Conservation (phyloP, 1,140 invertebrate species). For the Branchinecta lynchi region DNA sequence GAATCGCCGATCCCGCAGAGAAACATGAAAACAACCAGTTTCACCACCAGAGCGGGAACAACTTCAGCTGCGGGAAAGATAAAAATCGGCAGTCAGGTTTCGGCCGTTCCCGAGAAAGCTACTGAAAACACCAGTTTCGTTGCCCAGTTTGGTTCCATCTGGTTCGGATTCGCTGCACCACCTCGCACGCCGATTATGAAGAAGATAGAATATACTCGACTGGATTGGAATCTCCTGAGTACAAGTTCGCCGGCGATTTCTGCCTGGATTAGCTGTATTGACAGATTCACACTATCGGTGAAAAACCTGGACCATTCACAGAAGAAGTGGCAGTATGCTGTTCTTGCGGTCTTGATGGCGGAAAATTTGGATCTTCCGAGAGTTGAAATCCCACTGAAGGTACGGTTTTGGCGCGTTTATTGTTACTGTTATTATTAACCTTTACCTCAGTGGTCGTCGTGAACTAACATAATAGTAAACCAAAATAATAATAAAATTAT, state of each 20-base stretch:
- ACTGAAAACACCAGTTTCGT: slow-evolving; percentile 33
- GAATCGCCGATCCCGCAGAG: slow-evolving; percentile 1
- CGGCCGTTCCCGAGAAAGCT: slow-evolving; percentile 12
- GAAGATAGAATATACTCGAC: slow-evolving; percentile 80
- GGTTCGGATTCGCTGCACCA: slow-evolving; percentile 95
- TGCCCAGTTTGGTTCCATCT: slow-evolving; percentile 74
- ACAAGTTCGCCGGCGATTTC: slow-evolving; percentile 91
- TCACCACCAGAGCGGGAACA: not conserved
- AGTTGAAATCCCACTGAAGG: slow-evolving; percentile 67
- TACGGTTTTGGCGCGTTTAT: slow-evolving; percentile 29
- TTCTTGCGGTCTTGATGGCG: slow-evolving; percentile 85
- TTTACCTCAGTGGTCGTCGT: no score
- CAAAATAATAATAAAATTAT: no score
- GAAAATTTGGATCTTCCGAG: slow-evolving; percentile 71
- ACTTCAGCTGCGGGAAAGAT: slow-evolving; percentile 1
- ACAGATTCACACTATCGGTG: slow-evolving; percentile 64
- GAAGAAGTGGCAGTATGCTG: slow-evolving; percentile 60
- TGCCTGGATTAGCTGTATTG: slow-evolving; percentile 91
- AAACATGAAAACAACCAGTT: slow-evolving; percentile 4
- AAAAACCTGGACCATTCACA: slow-evolving; percentile 57
- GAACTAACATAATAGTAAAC: no score
- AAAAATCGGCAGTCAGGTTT: not conserved
- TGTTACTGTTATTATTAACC: slow-evolving; percentile 7
- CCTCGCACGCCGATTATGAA: slow-evolving; percentile 81
- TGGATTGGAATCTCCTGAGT: slow-evolving; percentile 91